phyloP scores from a whole-genome alignment of 2,888 invertebrate genomes.

The Chloromyia formosa region DNA sequence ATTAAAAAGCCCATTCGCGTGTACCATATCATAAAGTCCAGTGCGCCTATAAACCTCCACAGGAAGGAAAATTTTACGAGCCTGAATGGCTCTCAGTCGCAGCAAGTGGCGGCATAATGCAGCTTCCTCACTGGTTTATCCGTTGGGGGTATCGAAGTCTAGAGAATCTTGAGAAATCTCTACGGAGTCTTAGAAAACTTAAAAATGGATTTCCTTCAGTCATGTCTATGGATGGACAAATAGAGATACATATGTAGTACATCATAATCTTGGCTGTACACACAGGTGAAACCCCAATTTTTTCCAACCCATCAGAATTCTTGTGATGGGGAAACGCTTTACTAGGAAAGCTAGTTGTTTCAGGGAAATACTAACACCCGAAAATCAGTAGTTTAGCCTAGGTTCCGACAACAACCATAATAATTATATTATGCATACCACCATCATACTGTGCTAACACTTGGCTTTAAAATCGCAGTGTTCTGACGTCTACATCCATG shows the following conservation, averaged over 20 bases:
- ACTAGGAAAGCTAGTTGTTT: no score
- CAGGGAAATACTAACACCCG: no score
- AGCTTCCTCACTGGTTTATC: no score
- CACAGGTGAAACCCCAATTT: conserved; percentile 37
- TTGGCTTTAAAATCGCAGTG: not conserved
- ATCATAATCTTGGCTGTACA: conserved; percentile 5
- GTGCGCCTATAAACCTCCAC: conserved; percentile 6
- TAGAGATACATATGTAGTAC: no score
- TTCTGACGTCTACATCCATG: conserved; percentile 24
- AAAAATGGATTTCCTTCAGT: no score
- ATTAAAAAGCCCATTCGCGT: conserved; percentile 27
- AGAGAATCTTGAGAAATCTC: no score
- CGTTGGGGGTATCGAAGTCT: no score
- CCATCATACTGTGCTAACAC: conserved; percentile 28
- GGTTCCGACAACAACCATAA: not conserved
- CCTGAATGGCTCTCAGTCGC: no score
- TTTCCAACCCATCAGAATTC: conserved; percentile 37
- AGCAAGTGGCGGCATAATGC: no score
- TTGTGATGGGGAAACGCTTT: conserved; percentile 26
- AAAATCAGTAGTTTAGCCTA: no score
- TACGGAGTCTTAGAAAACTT: no score
- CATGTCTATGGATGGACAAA: no score
- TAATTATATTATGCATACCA: conserved; percentile 31
- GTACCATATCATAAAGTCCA: conserved; percentile 11
- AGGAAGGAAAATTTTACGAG: conserved; percentile 7